Base-by-base conservation (phyloP, 2,888 invertebrate species). In the Dione juno region DNA sequence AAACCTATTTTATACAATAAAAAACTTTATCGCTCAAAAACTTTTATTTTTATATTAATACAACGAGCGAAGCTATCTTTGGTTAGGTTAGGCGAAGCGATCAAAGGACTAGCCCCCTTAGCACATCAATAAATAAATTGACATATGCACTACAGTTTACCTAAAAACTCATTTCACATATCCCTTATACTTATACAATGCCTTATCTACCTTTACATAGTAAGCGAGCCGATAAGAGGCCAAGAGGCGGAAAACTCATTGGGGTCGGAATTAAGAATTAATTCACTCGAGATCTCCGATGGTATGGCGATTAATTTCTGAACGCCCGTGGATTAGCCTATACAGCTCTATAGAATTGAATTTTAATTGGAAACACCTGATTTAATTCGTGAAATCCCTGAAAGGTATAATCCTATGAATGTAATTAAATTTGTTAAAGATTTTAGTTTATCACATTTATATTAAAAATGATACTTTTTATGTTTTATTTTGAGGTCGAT, bases 291-390 rank as follows among this genome's bases (percentile, higher is more conserved):
- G 77, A 78, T 78, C 78, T 77, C 79, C 80, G 81, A 82, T 82
- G 82, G 82, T 81, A 80, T 79, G 79, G 77, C 86, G 82, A 87
- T 86, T 87, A 84, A 87, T 85, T 86, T 83, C 84, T 82, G 81
- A 77, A 77, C 76, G 80, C 81, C 78, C 78, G 77, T 76, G 76
- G 81, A 80, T 81, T 88, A 88, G 84, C 80, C 82, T 79, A 83
- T 83, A 83, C 84, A 83, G 83, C 84, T 86, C 81, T 81, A 86
- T 85, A 80, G 82, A 85, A 88, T 87, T 83, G 88, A 87, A 87
- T 87, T 89, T 89, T 89, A 90, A 90, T 89, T 88, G 84, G 84
- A 84, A 40, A 84, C 84, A 87, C 85, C 85, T 88, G 78, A 78
- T 77, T 75, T 76, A 74, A 77, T 76, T 76, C 66, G 64, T 43